These are phyloP conservation scores for Dryocosmus kuriphilus DNA, from an alignment of 2,888 invertebrate species.

Conservation along the genomic window DNA sequence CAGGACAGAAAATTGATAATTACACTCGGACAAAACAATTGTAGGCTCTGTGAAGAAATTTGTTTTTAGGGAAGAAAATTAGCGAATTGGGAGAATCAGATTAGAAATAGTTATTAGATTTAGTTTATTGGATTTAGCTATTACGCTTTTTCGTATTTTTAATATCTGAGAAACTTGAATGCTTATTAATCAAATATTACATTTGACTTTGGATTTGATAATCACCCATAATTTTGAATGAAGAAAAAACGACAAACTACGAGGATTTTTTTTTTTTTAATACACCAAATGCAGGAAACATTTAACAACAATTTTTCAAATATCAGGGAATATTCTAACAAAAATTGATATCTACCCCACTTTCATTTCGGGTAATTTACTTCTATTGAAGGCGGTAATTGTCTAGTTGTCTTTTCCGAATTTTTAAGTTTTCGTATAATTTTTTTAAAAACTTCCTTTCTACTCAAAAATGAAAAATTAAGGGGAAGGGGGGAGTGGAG, in stretches of 20 bases:
- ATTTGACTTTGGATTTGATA: not conserved
- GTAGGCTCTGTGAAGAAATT: not conserved
- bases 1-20: slow-evolving; percentile 57
- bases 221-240: slow-evolving; percentile 1
- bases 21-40: slow-evolving; percentile 36
- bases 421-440: no score
- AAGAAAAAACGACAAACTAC: not conserved
- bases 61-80: not conserved
- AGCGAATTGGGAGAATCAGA: not conserved
- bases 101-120: not conserved
- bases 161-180: not conserved
- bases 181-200: not conserved
- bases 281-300: not conserved
- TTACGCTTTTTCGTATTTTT: not conserved
- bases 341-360: no score
- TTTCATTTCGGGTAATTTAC: no score
- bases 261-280: not conserved
- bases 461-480: no score
- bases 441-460: no score
- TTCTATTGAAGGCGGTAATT: no score
- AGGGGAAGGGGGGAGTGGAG: no score
- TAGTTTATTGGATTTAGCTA: not conserved
- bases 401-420: no score
- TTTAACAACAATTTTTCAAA: not conserved
- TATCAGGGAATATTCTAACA: slow-evolving; percentile 2